phyloP scores from a whole-genome alignment of 92 coral and sea anemone genomes.

The Isaurus tuberculatus region DNA sequence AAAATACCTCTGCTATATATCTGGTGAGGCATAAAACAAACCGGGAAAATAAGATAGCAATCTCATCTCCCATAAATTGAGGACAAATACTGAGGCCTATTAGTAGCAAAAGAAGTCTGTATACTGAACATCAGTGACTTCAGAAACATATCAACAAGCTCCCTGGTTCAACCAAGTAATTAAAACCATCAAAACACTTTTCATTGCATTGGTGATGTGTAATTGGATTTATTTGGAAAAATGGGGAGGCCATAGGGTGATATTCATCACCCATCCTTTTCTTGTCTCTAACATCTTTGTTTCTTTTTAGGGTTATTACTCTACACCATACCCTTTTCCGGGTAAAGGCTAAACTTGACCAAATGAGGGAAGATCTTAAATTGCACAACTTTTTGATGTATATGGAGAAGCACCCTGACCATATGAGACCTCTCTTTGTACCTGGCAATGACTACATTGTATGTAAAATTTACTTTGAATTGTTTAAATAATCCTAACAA shows the following conservation, averaged over 20 bases:
- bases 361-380: conserved; percentile 54
- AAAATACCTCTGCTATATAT: conserved; percentile 30
- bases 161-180: conserved; percentile 37
- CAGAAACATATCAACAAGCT: conserved; percentile 18
- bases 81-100: conserved; percentile 35
- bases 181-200: conserved; percentile 20
- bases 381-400: conserved; percentile 42
- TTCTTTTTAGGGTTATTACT: conserved; percentile 51
- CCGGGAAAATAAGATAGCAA: conserved; percentile 33
- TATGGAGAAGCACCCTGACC: conserved; percentile 51
- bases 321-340: conserved; percentile 54
- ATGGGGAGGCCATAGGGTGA: conserved; percentile 29
- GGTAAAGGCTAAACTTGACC: conserved; percentile 55
- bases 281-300: conserved; percentile 28
- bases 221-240: conserved; percentile 15
- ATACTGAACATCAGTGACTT: conserved; percentile 24
- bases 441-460: conserved; percentile 58
- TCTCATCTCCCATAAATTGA: conserved; percentile 33
- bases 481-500: conserved; percentile 30
- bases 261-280: conserved; percentile 36
- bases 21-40: conserved; percentile 37
- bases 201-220: conserved; percentile 31
- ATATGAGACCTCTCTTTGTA: conserved; percentile 49
- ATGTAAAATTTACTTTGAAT: conserved; percentile 24
- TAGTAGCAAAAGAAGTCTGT: conserved; percentile 38